Conservation (phyloP, 1,140 invertebrate species). For the Dinothrombium tinctorium region DNA sequence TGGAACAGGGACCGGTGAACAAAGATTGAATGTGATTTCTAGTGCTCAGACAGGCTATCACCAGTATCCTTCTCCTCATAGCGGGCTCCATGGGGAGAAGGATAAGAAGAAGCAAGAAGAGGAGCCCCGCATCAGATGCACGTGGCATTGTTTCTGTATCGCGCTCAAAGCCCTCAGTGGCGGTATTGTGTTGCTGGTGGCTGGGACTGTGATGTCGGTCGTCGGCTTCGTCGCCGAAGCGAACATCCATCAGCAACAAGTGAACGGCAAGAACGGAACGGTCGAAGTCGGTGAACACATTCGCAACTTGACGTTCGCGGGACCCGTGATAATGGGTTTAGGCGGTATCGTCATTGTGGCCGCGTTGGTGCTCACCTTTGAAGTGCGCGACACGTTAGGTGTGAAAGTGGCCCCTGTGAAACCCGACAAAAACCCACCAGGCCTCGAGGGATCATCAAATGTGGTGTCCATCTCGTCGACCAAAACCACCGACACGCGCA, state of each 20-base stretch:
- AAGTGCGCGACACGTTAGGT: constrained; percentile 24
- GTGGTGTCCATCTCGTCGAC: too few relatives aligned
- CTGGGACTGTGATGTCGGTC: constrained; percentile 69
- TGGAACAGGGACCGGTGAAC: background rate
- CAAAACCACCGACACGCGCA: background rate
- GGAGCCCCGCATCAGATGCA: constrained; percentile 7
- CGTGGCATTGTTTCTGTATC: constrained; percentile 46
- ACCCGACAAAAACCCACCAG: background rate
- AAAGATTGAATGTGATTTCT: background rate
- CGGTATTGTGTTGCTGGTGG: constrained; percentile 51
- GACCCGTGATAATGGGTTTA: constrained; percentile 74
- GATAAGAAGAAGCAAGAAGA: constrained; percentile 3
- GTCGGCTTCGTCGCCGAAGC: constrained; percentile 48
- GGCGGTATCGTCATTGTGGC: constrained; percentile 78
- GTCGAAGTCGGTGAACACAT: constrained; percentile 27
- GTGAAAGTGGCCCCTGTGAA: constrained; percentile 11
- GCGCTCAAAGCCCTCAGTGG: constrained; percentile 61
- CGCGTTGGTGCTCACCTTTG: constrained; percentile 70
- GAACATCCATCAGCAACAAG: constrained; percentile 2
- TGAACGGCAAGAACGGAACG: constrained; percentile 1
- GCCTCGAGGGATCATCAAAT: background rate
- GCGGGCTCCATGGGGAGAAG: background rate
- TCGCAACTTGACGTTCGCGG: constrained; percentile 69
- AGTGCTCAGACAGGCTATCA: background rate
- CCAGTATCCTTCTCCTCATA: background rate